Evolutionary conservation across 2,113 vertebrate genomes (phyloP).

Genomic region (Menidia beryllina): DNA sequence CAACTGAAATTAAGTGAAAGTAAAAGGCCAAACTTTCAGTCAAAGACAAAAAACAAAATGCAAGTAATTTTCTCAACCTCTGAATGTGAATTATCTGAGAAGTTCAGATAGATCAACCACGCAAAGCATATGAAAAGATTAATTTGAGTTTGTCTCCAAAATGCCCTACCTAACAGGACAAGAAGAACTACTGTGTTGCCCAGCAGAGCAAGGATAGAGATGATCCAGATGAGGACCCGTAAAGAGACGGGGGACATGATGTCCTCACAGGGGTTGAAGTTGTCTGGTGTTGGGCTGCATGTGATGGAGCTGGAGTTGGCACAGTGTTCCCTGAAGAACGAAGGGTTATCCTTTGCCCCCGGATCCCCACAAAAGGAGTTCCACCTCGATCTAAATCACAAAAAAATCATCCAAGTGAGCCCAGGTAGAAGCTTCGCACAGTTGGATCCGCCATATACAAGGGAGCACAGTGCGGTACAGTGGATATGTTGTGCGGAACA

Average conservation of each 20-base stretch:
- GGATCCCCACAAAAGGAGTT: slow-evolving; percentile 82
- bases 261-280: slow-evolving; percentile 96
- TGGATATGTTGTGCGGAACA: no score
- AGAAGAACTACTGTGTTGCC: slow-evolving; percentile 89
- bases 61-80: no score
- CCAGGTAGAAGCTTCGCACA: not conserved
- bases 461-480: no score
- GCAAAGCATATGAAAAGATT: not conserved
- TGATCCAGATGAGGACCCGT: slow-evolving; percentile 93
- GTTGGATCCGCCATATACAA: no score
- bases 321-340: slow-evolving; percentile 83
- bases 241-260: slow-evolving; percentile 89
- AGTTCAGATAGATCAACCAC: not conserved
- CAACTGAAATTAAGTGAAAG: no score
- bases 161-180: slow-evolving; percentile 82
- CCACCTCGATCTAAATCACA: slow-evolving; percentile 76
- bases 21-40: no score
- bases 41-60: no score
- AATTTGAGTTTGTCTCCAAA: not conserved
- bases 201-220: slow-evolving; percentile 88
- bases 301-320: slow-evolving; percentile 79
- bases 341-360: slow-evolving; percentile 51
- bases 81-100: not conserved
- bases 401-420: slow-evolving; percentile 10
- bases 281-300: slow-evolving; percentile 90